Evolutionary conservation across 2,113 vertebrate species (phyloP).

Genomic region (Cygnus atratus): DNA sequence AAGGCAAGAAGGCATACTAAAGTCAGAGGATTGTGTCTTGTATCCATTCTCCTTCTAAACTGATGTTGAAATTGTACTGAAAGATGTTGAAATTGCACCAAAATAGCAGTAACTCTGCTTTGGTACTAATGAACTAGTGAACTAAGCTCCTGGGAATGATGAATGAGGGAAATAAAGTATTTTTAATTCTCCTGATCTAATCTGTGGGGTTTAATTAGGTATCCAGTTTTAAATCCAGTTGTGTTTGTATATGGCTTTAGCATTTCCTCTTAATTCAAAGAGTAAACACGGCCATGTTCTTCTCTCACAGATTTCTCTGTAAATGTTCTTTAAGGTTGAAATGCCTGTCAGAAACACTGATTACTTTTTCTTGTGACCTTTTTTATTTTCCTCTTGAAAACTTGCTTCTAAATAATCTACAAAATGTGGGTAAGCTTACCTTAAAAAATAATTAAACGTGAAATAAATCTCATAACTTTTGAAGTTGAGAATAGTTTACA

Average conservation of each 20-base stretch:
- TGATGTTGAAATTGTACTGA: no score
- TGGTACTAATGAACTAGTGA: background rate
- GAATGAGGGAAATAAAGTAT: background rate
- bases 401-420: background rate
- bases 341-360: background rate
- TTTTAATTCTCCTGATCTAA: background rate
- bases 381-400: background rate
- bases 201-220: background rate
- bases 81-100: background rate
- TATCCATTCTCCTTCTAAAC: background rate
- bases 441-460: background rate
- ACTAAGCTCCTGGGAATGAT: background rate
- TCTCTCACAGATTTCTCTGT: background rate
- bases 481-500: background rate
- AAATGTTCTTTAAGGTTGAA: background rate
- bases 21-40: background rate
- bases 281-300: background rate
- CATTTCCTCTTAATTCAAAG: background rate
- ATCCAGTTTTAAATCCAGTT: conserved; percentile 4
- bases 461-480: background rate
- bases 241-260: conserved; percentile 7
- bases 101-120: background rate
- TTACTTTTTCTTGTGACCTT: background rate
- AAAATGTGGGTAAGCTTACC: background rate
- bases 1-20: background rate